phyloP scores from a whole-genome alignment of 2,797 vertebrate species.

The Mus spretus region DNA sequence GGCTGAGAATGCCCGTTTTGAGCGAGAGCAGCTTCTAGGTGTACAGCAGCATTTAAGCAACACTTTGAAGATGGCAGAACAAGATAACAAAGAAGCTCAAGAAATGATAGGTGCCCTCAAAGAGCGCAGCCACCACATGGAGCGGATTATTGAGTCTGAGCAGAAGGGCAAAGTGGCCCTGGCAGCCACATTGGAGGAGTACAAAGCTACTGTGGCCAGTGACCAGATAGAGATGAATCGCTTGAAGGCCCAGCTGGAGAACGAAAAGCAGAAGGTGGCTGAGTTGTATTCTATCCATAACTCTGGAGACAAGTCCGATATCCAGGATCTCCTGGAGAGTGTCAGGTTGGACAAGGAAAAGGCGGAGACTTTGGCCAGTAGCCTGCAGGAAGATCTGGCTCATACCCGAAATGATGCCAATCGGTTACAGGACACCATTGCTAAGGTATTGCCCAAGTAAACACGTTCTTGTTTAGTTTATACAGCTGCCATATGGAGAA shows the following conservation, averaged over 20 bases:
- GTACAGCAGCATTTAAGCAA: slow-evolving; percentile 98
- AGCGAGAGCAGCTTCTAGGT: slow-evolving; percentile 96
- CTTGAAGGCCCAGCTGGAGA: slow-evolving; percentile 95
- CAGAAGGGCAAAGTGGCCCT: slow-evolving; percentile 92
- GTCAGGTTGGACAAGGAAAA: slow-evolving; percentile 96
- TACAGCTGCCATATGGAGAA: fast-evolving
- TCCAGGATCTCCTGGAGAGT: slow-evolving; percentile 95
- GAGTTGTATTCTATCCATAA: slow-evolving; percentile 97
- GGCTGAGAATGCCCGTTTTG: slow-evolving; percentile 96
- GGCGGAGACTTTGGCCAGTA: slow-evolving; percentile 93
- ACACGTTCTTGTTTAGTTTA: fast-evolving
- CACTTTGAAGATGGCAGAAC: slow-evolving; percentile 98
- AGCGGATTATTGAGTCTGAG: slow-evolving; percentile 95
- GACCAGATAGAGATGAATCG: slow-evolving; percentile 95
- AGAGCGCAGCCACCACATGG: slow-evolving; percentile 98
- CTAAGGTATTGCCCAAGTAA: slow-evolving; percentile 90
- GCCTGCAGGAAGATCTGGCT: slow-evolving; percentile 94
- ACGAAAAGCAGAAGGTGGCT: slow-evolving; percentile 96
- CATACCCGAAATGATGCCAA: slow-evolving; percentile 93
- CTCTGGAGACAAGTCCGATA: slow-evolving; percentile 95
- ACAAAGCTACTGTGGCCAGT: slow-evolving; percentile 92
- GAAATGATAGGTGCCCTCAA: slow-evolving; percentile 96
- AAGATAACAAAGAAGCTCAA: slow-evolving; percentile 98
- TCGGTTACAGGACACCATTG: slow-evolving; percentile 93
- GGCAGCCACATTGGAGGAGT: slow-evolving; percentile 93